Evolutionary conservation across 2,113 vertebrate species (phyloP), one percentile per base, ranked within the genome.

Genomic region (Gasterosteus nipponicus): DNA sequence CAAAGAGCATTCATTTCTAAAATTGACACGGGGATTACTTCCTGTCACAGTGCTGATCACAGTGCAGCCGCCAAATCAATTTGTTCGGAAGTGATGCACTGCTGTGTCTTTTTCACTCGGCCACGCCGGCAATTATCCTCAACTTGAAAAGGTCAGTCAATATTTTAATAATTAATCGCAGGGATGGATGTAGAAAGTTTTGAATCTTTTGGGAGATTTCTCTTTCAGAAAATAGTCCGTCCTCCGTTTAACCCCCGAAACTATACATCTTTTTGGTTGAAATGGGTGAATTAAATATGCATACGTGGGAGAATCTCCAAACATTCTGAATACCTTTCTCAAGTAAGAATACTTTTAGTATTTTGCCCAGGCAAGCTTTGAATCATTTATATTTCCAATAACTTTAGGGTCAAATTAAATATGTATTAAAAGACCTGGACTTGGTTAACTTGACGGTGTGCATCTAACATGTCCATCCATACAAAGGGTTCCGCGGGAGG

Each of bases 91-190:
- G 62, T 86, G 87, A 87, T 85, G 83, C 64, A 88, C 76, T 62
- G 83, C 73, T 74, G 79, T 78, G 84, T 88, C 86, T n/a, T 63
- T 66, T 75, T 81, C 76, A 80, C 73, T 84, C 35, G 71, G 65
- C 75, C 83, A 82, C 80, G 81, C 86, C 82, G 85, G 84, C 83
- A 82, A 81, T 89, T 90, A 84, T 86, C 64, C 74, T 73, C 51
- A 69, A 58, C 80, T 65, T 51, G 69, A 79, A 86, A 89, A 87
- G 85, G 86, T 87, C 90, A 88, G 69, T 86, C 80, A 77, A 83
- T 90, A 72, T 76, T 70, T 83, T 61, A 81, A 81, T 81, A 80
- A 86, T 86, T 72, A 74, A 69, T 56, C 47, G 42, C 58, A 70
- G 61, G 56, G 44, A 58, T 72, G 59, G 61, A 51, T 70, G 85